Evolutionary conservation across 2,888 invertebrate species (phyloP).

Genomic region (Kuschelorhynchus macadamiae): DNA sequence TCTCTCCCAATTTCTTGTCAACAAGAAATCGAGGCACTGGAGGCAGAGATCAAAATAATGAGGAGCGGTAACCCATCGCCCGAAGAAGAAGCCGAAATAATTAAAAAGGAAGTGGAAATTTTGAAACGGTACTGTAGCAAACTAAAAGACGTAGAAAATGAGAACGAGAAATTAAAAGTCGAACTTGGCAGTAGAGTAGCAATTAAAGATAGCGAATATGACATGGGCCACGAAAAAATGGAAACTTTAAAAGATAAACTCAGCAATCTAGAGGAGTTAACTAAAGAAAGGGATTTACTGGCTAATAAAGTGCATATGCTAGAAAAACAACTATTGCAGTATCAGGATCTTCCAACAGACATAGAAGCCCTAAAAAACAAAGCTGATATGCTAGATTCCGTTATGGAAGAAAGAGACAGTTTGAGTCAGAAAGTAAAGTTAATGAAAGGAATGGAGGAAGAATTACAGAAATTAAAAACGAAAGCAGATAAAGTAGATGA

Average conservation of each 20-base stretch:
- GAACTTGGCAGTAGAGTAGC: constrained; percentile 49
- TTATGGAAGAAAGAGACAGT: constrained; percentile 60
- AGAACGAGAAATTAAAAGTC: constrained; percentile 60
- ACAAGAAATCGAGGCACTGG: constrained; percentile 58
- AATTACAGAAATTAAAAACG: constrained; percentile 54
- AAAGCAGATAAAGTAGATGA: constrained; percentile 55
- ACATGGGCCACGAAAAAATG: constrained; percentile 10
- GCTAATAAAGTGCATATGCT: constrained; percentile 57
- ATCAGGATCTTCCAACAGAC: constrained; percentile 57
- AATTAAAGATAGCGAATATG: constrained; percentile 22
- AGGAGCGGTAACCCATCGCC: constrained; percentile 57
- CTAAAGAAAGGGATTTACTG: constrained; percentile 58
- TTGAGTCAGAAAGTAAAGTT: constrained; percentile 56
- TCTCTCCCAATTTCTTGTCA: constrained; percentile 48
- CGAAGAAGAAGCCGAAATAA: constrained; percentile 61
- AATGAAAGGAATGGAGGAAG: constrained; percentile 54
- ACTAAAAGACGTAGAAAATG: constrained; percentile 60
- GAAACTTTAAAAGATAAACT: constrained; percentile 46
- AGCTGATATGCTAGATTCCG: constrained; percentile 58
- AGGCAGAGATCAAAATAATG: constrained; percentile 60
- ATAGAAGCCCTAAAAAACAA: constrained; percentile 56
- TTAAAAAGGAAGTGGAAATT: constrained; percentile 60
- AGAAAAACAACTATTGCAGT: constrained; percentile 58
- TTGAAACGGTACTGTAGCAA: constrained; percentile 63
- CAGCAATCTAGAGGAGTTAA: constrained; percentile 50